Evolutionary conservation across 2,797 vertebrate species (phyloP), one percentile per base, ranked within the genome.

Genomic region (Poecilia gillii): DNA sequence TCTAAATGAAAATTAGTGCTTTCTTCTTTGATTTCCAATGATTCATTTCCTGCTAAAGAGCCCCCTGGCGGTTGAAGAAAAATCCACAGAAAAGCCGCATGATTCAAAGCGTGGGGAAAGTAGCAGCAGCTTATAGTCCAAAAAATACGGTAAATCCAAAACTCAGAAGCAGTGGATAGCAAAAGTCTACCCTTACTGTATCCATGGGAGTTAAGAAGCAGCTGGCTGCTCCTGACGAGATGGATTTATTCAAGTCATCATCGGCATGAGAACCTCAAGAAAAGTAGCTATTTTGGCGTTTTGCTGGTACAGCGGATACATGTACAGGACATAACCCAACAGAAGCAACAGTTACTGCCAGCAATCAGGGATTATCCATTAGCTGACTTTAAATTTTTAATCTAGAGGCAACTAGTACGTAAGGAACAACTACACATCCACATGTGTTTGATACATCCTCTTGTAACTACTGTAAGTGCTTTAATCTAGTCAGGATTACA

Each of bases 381-480:
- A 59, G 55, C 55, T 59, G 55, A 59, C 28, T 16, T 59, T 14
- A 66, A 39, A 9, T 1, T 68, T 68, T 41, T 68, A 68, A 39
- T 39, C 18, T 11, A 41, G 33, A 68, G 64, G 33, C 64, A 41
- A 39, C 18, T 39, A 39, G 64, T 41, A 68, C 8, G 20, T 66
- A 66, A 70, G 39, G 66, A 70, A 39, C 64, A 70, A 70, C 9
- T 13, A 70, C 36, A 68, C 33, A 41, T 23, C 39, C 23, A 25
- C 4, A 3, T 71, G 41, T 45, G 66, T 13, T 36, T 70, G 66
- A n/a, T 11, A 25, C 39, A 36, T 66, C 33, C 25, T 43, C 20
- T 45, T 71, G 6, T 45, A 71, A 71, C 41, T 71, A 71, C 41
- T 14, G 41, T 71, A 71, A 71, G 68, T 45, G 41, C 66, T 70